These are phyloP conservation scores for Cylindroiulus punctatus DNA, from an alignment of 2,888 invertebrate genomes.

Conservation along the genomic window DNA sequence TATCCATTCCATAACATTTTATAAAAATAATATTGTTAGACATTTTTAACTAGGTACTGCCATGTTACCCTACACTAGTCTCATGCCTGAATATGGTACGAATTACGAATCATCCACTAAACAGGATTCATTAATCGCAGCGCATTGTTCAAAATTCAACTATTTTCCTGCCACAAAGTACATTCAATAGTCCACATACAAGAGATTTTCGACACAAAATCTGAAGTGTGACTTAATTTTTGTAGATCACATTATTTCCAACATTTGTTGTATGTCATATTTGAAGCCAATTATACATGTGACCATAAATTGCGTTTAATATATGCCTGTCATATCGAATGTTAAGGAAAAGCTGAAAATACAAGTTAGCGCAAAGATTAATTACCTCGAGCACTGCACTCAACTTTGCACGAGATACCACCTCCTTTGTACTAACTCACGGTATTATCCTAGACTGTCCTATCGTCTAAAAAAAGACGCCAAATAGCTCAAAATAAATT, in stretches of 20 bases:
- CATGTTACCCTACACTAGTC: neutral
- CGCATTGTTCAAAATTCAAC: neutral
- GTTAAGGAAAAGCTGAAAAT: conserved; percentile 17
- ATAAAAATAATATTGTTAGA: conserved; percentile 14
- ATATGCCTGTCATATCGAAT: neutral
- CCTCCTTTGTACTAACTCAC: conserved; percentile 20
- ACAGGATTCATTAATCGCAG: conserved; percentile 13
- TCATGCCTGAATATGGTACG: neutral
- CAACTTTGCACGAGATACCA: neutral
- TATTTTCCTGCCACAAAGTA: too few relatives aligned
- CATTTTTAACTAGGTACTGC: neutral
- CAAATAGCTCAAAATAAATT: neutral
- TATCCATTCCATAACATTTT: conserved; percentile 17
- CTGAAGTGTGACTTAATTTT: too few relatives aligned
- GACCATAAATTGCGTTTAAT: neutral
- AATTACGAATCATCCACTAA: neutral
- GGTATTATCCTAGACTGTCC: conserved; percentile 1
- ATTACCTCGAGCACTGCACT: conserved; percentile 7
- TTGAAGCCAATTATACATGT: neutral
- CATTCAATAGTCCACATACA: too few relatives aligned
- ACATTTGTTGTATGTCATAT: neutral
- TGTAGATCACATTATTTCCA: too few relatives aligned
- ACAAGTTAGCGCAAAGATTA: neutral
- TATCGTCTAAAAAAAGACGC: conserved; percentile 12
- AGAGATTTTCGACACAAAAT: too few relatives aligned